phyloP scores from a whole-genome alignment of 1,140 invertebrate genomes.

The Oedothorax gibbosus region DNA sequence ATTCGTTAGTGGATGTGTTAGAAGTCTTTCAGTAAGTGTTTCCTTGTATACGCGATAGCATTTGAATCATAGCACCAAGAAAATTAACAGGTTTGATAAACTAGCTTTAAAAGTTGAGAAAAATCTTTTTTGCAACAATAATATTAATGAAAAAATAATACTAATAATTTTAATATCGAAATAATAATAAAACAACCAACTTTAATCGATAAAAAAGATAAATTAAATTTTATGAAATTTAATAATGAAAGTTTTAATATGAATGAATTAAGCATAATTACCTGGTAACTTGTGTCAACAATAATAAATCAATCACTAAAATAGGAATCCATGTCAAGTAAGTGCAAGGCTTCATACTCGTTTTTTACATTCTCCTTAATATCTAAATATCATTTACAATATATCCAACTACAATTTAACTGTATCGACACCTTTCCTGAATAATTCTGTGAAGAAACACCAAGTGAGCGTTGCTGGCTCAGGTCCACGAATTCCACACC shows the following conservation, averaged over 20 bases:
- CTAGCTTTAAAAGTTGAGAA: neutral
- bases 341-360: no score
- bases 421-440: neutral
- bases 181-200: neutral
- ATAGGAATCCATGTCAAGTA: no score
- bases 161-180: neutral
- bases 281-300: neutral
- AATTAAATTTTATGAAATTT: no score
- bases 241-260: neutral
- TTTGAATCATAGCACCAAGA: neutral
- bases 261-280: neutral
- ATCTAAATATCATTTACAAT: no score
- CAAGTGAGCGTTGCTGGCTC: constrained; percentile 6
- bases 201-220: neutral
- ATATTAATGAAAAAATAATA: neutral
- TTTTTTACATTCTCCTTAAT: no score
- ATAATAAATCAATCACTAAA: no score
- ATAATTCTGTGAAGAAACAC: neutral
- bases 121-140: no score
- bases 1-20: no score
- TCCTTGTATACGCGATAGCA: neutral
- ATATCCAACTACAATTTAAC: no score
- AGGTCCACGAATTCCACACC: constrained; percentile 13
- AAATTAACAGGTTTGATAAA: no score
- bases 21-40: neutral